phyloP scores from a whole-genome alignment of 2,888 invertebrate species.

The Tolmerus cingulatus region DNA sequence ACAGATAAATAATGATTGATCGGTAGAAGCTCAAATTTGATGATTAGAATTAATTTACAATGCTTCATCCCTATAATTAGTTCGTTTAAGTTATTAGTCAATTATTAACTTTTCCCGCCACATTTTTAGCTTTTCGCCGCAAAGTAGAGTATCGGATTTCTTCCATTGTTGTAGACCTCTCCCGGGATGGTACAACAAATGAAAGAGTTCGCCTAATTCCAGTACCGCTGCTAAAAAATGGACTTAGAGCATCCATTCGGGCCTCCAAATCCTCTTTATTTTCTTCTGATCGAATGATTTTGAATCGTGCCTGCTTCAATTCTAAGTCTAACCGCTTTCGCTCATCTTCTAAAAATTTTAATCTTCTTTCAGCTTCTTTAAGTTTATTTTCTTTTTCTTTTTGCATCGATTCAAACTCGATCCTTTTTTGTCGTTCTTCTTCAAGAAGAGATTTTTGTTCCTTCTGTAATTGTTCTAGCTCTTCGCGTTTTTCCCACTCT shows the following conservation, averaged over 20 bases:
- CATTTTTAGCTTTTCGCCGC: slow-evolving; percentile 49
- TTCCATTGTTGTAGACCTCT: slow-evolving; percentile 63
- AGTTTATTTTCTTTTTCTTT: slow-evolving; percentile 75
- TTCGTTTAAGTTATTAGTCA: background rate
- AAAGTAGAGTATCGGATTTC: slow-evolving; percentile 61
- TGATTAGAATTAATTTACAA: background rate
- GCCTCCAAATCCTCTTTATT: slow-evolving; percentile 69
- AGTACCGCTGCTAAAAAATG: slow-evolving; percentile 68
- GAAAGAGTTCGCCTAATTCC: slow-evolving; percentile 73
- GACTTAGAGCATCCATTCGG: slow-evolving; percentile 66
- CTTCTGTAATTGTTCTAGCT: slow-evolving; percentile 79
- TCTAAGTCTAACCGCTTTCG: slow-evolving; percentile 75
- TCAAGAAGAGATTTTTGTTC: slow-evolving; percentile 78
- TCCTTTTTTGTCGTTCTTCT: slow-evolving; percentile 77
- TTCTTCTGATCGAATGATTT: slow-evolving; percentile 74
- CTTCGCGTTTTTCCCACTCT: slow-evolving; percentile 85
- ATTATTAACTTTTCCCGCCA: background rate
- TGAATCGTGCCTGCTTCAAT: slow-evolving; percentile 72
- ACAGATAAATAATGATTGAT: too few species aligned
- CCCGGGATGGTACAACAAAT: slow-evolving; percentile 73
- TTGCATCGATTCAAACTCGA: slow-evolving; percentile 77
- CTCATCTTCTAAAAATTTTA: slow-evolving; percentile 76
- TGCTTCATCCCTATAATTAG: background rate
- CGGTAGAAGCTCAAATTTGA: background rate
- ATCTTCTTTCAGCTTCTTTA: slow-evolving; percentile 75